phyloP scores from a whole-genome alignment of 1,140 invertebrate species.

The Bombus soroeensis region DNA sequence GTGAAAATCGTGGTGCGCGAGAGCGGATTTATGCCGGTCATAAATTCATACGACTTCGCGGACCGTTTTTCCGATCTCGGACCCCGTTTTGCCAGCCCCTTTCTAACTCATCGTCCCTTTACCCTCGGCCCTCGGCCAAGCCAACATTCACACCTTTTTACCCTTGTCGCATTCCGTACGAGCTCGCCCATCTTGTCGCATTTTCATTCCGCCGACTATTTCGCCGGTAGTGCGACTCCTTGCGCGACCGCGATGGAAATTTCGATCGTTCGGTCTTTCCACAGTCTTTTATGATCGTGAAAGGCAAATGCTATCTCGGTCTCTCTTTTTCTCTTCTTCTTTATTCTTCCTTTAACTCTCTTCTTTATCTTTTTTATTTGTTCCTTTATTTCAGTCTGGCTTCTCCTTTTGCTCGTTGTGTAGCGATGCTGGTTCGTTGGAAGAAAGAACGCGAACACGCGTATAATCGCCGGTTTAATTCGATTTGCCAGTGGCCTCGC shows the following conservation, averaged over 20 bases:
- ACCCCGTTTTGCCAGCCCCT: slow-evolving; percentile 58
- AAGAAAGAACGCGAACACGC: slow-evolving; percentile 45
- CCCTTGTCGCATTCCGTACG: slow-evolving; percentile 49
- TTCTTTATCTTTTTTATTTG: not conserved
- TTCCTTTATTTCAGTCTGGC: not conserved
- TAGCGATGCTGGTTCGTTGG: slow-evolving; percentile 11
- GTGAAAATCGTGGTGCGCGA: slow-evolving; percentile 66
- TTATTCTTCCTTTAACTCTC: not conserved
- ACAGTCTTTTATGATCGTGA: not conserved
- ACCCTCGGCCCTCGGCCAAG: not conserved
- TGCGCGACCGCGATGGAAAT: slow-evolving; percentile 34
- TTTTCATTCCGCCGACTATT: slow-evolving; percentile 45
- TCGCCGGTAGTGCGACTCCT: slow-evolving; percentile 26
- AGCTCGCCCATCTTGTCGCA: slow-evolving; percentile 33
- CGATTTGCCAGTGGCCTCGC: slow-evolving; percentile 37
- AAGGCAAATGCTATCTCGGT: not conserved
- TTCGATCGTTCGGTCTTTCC: slow-evolving; percentile 28
- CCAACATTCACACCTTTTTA: slow-evolving; percentile 19
- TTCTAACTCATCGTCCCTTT: slow-evolving; percentile 52
- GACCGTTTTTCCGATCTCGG: slow-evolving; percentile 76
- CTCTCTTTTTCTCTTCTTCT: not conserved
- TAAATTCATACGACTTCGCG: slow-evolving; percentile 80
- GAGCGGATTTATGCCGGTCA: slow-evolving; percentile 78
- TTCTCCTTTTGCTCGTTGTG: slow-evolving; percentile 9
- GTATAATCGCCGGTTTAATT: slow-evolving; percentile 50